These are phyloP conservation scores for Drosophila busckii DNA, from an alignment of 1,140 invertebrate species.

Conservation along the genomic window DNA sequence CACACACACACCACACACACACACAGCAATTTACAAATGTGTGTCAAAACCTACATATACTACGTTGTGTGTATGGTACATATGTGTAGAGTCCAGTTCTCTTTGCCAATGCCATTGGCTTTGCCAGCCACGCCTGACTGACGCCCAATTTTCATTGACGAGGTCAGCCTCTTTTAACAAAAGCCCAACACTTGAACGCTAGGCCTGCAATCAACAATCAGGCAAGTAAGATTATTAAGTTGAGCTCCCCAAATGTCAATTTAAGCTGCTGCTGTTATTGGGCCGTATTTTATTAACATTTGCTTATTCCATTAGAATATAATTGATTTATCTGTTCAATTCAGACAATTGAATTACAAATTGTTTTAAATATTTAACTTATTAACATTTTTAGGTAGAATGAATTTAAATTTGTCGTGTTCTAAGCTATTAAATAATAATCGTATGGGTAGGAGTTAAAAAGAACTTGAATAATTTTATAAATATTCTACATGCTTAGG, in stretches of 20 bases:
- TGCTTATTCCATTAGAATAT: conserved; percentile 17
- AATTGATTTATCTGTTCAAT: conserved; percentile 32
- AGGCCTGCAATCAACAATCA: conserved; percentile 8
- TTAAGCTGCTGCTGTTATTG: neutral
- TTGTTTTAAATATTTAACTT: conserved; percentile 27
- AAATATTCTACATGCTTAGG: too few species aligned
- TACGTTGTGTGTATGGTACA: conserved; percentile 30
- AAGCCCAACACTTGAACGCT: conserved; percentile 36
- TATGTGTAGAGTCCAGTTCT: too few species aligned
- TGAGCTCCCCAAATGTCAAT: conserved; percentile 6
- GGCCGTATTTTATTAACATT: conserved; percentile 23
- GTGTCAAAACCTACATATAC: conserved; percentile 62
- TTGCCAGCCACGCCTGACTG: conserved; percentile 17
- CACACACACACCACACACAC: conserved; percentile 5
- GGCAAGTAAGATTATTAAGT: too few species aligned
- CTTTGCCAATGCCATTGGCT: neutral
- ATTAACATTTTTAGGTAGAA: neutral
- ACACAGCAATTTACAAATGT: conserved; percentile 66
- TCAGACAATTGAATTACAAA: conserved; percentile 29
- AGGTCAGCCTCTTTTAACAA: conserved; percentile 70
- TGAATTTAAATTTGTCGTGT: neutral
- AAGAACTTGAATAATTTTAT: too few species aligned
- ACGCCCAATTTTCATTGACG: conserved; percentile 51
- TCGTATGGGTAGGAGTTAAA: too few species aligned
- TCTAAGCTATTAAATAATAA: too few species aligned